A percentile compares a stretch with the other conserved stretches of the same genome.
Evolutionary conservation across 2,888 invertebrate species (phyloP).

Genomic region (Periphyllus acericola): DNA sequence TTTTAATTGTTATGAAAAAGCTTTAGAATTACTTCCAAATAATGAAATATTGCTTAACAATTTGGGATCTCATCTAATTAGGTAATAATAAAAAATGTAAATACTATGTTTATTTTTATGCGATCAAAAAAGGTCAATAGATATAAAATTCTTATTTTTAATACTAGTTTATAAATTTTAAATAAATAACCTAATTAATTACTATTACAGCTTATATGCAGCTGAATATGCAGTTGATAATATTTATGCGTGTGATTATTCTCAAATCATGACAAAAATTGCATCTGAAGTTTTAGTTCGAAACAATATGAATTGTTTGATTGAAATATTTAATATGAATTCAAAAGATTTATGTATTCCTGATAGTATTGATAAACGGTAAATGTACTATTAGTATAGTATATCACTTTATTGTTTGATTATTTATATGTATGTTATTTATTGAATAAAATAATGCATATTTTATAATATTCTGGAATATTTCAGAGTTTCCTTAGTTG

Average conservation of each 20-base stretch:
- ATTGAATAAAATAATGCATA: slow-evolving; percentile 11
- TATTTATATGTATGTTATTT: not conserved
- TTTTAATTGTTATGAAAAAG: slow-evolving; percentile 68
- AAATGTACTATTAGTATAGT: slow-evolving; percentile 61
- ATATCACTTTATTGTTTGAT: not conserved
- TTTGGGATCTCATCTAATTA: slow-evolving; percentile 70
- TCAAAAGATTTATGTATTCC: slow-evolving; percentile 72
- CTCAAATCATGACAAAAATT: slow-evolving; percentile 73
- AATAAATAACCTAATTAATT: slow-evolving; percentile 41
- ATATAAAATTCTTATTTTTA: not conserved
- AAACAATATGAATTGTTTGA: slow-evolving; percentile 66
- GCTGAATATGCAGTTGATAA: slow-evolving; percentile 70
- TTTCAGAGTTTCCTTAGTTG: slow-evolving; percentile 71
- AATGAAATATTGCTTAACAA: slow-evolving; percentile 69
- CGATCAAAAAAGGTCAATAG: slow-evolving; percentile 69
- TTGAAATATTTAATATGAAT: slow-evolving; percentile 72
- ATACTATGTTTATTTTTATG: too few species aligned
- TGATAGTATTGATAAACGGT: slow-evolving; percentile 71
- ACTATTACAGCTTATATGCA: slow-evolving; percentile 73
- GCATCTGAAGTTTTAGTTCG: slow-evolving; percentile 71
- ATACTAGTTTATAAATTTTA: not conserved
- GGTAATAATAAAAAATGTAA: slow-evolving; percentile 66
- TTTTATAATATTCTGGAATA: not conserved
- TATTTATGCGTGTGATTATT: slow-evolving; percentile 78
- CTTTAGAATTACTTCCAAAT: slow-evolving; percentile 69